A percentile compares a stretch with the other conserved stretches of the same genome.
Evolutionary conservation across 2,113 vertebrate species (phyloP).

Genomic region (Epinephelus fuscoguttatus): DNA sequence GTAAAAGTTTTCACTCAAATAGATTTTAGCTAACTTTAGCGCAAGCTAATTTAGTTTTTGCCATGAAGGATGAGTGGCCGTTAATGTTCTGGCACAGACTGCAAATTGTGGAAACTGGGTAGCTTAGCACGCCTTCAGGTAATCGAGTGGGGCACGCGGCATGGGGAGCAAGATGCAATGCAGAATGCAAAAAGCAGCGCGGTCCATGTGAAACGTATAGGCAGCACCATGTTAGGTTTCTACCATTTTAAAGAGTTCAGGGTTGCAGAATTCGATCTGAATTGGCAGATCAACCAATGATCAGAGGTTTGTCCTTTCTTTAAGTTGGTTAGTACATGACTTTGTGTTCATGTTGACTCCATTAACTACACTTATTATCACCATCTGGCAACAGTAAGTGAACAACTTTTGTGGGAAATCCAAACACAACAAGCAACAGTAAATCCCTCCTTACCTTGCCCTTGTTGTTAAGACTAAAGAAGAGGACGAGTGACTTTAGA

Average conservation of each 20-base stretch:
- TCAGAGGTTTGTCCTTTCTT: constrained; percentile 58
- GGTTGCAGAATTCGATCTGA: neutral
- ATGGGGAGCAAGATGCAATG: constrained; percentile 37
- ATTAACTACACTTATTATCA: constrained; percentile 18
- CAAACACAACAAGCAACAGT: constrained; percentile 8
- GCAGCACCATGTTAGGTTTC: constrained; percentile 64
- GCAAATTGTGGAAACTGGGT: neutral
- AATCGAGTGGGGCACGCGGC: constrained; percentile 27
- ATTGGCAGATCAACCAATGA: constrained; percentile 38
- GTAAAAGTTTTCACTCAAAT: neutral
- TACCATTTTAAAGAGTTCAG: constrained; percentile 60
- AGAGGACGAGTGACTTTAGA: constrained; percentile 59
- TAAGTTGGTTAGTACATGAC: constrained; percentile 44
- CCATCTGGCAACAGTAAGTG: constrained; percentile 10
- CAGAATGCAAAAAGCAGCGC: constrained; percentile 40
- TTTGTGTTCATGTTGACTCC: neutral
- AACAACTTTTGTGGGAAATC: constrained; percentile 13
- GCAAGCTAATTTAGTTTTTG: constrained; percentile 7
- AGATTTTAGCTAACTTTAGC: neutral
- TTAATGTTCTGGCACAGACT: constrained; percentile 7
- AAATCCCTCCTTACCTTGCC: constrained; percentile 22
- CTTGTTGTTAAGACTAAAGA: constrained; percentile 53
- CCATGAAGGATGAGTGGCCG: constrained; percentile 1
- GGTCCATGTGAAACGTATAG: constrained; percentile 47
- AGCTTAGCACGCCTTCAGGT: constrained; percentile 21